Conservation (phyloP, 2,113 vertebrate genomes). For the Dascyllus trimaculatus region DNA sequence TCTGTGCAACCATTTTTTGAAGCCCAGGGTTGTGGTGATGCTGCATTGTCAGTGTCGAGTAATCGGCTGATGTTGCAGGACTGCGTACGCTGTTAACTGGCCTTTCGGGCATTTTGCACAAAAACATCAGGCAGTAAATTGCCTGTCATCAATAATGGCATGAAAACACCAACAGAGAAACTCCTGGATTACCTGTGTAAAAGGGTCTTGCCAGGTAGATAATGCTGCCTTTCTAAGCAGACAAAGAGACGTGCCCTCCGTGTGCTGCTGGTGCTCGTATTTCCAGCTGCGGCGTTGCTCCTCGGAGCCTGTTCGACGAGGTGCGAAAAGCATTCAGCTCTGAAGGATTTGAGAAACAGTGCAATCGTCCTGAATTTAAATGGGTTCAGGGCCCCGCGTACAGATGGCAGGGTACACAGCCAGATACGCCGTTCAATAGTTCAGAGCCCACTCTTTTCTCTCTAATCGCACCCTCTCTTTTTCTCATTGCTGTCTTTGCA, state of each 20-base stretch:
- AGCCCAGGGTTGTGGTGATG: background rate
- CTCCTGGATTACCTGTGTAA: background rate
- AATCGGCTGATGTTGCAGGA: background rate
- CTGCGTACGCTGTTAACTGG: background rate
- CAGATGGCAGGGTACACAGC: conserved; percentile 66
- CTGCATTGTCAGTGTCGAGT: background rate
- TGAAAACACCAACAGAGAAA: conserved; percentile 4
- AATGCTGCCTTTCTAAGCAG: conserved; percentile 37
- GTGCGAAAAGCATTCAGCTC: conserved; percentile 68
- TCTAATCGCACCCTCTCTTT: conserved; percentile 58
- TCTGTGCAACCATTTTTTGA: background rate
- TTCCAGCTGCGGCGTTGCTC: conserved; percentile 32
- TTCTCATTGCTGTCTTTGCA: conserved; percentile 52
- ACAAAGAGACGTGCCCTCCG: conserved; percentile 45
- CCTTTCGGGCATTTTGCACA: background rate
- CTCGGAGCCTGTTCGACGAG: conserved; percentile 39
- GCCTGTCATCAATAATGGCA: conserved; percentile 11
- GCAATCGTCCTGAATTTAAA: conserved; percentile 77
- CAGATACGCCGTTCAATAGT: conserved; percentile 67
- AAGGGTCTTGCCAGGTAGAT: conserved; percentile 25
- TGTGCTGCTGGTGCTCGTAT: conserved; percentile 36
- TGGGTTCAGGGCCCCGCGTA: conserved; percentile 60
- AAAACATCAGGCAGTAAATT: background rate
- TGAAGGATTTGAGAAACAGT: conserved; percentile 76
- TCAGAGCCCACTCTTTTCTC: conserved; percentile 50